phyloP scores from a whole-genome alignment of 2,888 invertebrate species.

The Fissipunctia ypsillon region DNA sequence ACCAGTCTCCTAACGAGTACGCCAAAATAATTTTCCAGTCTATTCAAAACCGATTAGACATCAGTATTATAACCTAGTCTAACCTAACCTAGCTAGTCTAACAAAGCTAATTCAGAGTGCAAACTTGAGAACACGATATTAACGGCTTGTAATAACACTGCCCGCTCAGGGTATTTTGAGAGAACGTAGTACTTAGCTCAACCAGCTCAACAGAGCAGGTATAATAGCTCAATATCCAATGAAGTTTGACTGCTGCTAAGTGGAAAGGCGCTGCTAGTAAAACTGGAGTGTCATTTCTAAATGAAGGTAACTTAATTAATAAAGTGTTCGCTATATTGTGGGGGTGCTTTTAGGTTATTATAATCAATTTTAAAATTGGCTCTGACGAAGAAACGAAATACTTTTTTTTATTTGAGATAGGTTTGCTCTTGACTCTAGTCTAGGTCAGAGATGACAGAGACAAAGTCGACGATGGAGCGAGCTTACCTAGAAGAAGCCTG shows the following conservation, averaged over 20 bases:
- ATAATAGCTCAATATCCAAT: conserved; percentile 40
- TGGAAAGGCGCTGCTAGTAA: conserved; percentile 26
- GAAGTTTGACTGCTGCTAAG: conserved; percentile 45
- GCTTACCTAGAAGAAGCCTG: too few relatives aligned
- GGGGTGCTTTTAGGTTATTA: not conserved
- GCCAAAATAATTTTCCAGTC: not conserved
- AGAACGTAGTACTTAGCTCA: conserved; percentile 18
- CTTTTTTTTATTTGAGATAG: too few relatives aligned
- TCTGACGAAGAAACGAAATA: not conserved
- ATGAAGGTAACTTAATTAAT: conserved; percentile 21
- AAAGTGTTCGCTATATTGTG: conserved; percentile 4
- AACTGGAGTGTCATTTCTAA: conserved; percentile 8
- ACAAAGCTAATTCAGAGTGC: conserved; percentile 13
- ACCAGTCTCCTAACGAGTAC: not conserved
- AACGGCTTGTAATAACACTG: conserved; percentile 30
- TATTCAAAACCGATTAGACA: not conserved
- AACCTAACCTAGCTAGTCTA: conserved; percentile 7
- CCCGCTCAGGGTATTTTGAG: conserved; percentile 18
- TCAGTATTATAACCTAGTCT: not conserved
- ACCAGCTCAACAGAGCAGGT: conserved; percentile 17
- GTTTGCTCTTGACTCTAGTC: too few relatives aligned
- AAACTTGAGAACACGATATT: conserved; percentile 31
- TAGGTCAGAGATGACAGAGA: too few relatives aligned
- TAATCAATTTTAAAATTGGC: not conserved
- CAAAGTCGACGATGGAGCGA: too few relatives aligned